A percentile compares a stretch with the other conserved stretches of the same genome.
phyloP scores from a whole-genome alignment of 1,140 invertebrate species.

The Dolichoris vasculosae region DNA sequence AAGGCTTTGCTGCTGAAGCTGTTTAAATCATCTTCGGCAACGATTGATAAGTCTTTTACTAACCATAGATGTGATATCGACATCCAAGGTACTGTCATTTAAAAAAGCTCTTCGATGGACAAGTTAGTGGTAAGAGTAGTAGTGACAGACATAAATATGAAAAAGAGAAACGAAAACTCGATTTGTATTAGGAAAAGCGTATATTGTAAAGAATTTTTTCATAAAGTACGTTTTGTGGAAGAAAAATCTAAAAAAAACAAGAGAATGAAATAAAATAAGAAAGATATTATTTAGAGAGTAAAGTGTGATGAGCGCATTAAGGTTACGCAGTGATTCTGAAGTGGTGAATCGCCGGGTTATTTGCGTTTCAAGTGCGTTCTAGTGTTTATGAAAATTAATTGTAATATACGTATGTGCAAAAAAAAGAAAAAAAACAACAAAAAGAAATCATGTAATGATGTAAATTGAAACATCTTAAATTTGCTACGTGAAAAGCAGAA shows the following conservation, averaged over 20 bases:
- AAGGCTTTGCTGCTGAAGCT: slow-evolving; percentile 67
- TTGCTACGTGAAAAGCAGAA: slow-evolving; percentile 56
- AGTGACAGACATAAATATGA: slow-evolving; percentile 47
- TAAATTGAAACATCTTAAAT: slow-evolving; percentile 57
- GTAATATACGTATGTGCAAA: slow-evolving; percentile 61
- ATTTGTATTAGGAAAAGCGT: slow-evolving; percentile 41
- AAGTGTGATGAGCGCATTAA: slow-evolving; percentile 39
- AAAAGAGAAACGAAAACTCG: slow-evolving; percentile 45
- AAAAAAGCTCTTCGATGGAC: slow-evolving; percentile 47
- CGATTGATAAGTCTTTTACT: slow-evolving; percentile 56
- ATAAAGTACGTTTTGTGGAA: slow-evolving; percentile 42
- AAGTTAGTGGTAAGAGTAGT: slow-evolving; percentile 50
- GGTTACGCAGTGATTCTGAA: slow-evolving; percentile 34
- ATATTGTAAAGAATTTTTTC: slow-evolving; percentile 49
- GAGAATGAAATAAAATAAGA: slow-evolving; percentile 41
- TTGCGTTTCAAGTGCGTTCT: slow-evolving; percentile 52
- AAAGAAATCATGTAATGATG: slow-evolving; percentile 61
- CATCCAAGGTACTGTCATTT: slow-evolving; percentile 65
- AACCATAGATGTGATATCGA: slow-evolving; percentile 73
- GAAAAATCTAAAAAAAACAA: slow-evolving; percentile 32
- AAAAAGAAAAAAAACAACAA: slow-evolving; percentile 39
- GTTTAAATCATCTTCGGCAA: slow-evolving; percentile 54
- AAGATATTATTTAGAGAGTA: slow-evolving; percentile 50
- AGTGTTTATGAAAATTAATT: slow-evolving; percentile 54
- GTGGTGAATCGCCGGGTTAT: slow-evolving; percentile 39